Conservation (phyloP, 2,797 vertebrate species). For the Spinibarbus caldwelli region DNA sequence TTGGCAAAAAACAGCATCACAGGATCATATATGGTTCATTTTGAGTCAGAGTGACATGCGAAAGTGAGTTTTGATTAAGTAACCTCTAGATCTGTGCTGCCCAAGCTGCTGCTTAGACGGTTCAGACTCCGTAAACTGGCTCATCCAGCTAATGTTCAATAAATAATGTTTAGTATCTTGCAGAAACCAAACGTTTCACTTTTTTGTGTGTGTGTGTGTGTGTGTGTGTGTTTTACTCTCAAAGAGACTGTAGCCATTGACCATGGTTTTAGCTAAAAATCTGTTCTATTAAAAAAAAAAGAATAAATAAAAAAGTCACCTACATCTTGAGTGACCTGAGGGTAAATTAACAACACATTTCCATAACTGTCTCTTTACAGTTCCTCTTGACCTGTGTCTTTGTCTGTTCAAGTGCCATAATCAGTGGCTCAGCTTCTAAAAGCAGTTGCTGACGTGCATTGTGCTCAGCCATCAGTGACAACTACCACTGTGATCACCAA, state of each 20-base stretch:
- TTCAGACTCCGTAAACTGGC: too few relatives aligned
- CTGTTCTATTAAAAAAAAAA: too few relatives aligned
- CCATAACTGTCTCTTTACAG: not conserved
- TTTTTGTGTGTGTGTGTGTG: too few relatives aligned
- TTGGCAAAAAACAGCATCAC: not conserved
- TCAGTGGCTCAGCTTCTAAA: constrained; percentile 41
- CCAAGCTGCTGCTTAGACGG: too few relatives aligned
- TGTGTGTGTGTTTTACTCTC: too few relatives aligned
- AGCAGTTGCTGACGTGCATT: constrained; percentile 15
- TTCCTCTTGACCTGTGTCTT: constrained; percentile 36
- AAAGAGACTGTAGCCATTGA: too few relatives aligned
- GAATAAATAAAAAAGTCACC: too few relatives aligned
- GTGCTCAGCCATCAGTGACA: constrained; percentile 51
- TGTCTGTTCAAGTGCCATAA: constrained; percentile 19
- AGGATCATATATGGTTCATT: not conserved
- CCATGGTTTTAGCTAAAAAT: too few relatives aligned
- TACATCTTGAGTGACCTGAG: not conserved
- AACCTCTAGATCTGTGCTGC: not conserved
- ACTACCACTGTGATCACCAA: constrained; percentile 55
- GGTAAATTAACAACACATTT: not conserved
- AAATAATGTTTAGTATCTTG: not conserved
- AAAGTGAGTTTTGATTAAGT: not conserved
- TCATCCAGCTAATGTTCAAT: too few relatives aligned
- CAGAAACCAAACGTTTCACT: not conserved
- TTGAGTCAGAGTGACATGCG: not conserved